These are phyloP conservation scores for Platycheirus albimanus DNA, from an alignment of 2,888 invertebrate species.

Conservation along the genomic window DNA sequence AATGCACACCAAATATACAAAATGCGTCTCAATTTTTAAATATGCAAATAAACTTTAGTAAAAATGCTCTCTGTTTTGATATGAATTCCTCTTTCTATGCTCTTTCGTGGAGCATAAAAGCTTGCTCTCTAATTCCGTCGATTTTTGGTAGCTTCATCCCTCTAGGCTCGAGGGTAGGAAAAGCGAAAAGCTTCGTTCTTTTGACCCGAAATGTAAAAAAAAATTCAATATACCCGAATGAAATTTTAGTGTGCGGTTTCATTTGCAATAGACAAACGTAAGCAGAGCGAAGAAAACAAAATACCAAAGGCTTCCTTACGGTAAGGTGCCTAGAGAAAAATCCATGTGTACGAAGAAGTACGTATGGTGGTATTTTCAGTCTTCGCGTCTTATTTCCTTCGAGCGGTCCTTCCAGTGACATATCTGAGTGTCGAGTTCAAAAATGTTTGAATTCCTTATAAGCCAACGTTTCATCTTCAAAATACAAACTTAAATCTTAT, in stretches of 20 bases:
- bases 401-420: slow-evolving; percentile 34
- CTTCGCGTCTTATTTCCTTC: slow-evolving; percentile 49
- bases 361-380: slow-evolving; percentile 56
- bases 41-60: background rate
- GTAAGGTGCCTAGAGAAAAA: slow-evolving; percentile 40
- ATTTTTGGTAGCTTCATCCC: slow-evolving; percentile 44
- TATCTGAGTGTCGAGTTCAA: background rate
- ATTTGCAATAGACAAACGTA: slow-evolving; percentile 63
- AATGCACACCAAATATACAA: slow-evolving; percentile 52
- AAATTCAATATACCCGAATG: slow-evolving; percentile 69
- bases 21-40: slow-evolving; percentile 23
- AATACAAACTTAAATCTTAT: slow-evolving; percentile 13
- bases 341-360: slow-evolving; percentile 59
- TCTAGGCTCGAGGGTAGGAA: slow-evolving; percentile 41
- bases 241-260: slow-evolving; percentile 72
- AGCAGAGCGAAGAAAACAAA: slow-evolving; percentile 58
- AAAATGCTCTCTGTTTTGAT: slow-evolving; percentile 69
- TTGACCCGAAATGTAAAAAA: slow-evolving; percentile 73
- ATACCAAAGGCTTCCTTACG: slow-evolving; percentile 56
- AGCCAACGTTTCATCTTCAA: too few species aligned
- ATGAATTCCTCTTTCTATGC: slow-evolving; percentile 45
- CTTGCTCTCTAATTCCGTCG: slow-evolving; percentile 41
- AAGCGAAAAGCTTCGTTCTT: slow-evolving; percentile 63
- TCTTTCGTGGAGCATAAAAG: slow-evolving; percentile 51
- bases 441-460: too few species aligned